These are phyloP conservation scores for Acipenser ruthenus DNA, from an alignment of 2,797 vertebrate genomes.

Conservation along the genomic window DNA sequence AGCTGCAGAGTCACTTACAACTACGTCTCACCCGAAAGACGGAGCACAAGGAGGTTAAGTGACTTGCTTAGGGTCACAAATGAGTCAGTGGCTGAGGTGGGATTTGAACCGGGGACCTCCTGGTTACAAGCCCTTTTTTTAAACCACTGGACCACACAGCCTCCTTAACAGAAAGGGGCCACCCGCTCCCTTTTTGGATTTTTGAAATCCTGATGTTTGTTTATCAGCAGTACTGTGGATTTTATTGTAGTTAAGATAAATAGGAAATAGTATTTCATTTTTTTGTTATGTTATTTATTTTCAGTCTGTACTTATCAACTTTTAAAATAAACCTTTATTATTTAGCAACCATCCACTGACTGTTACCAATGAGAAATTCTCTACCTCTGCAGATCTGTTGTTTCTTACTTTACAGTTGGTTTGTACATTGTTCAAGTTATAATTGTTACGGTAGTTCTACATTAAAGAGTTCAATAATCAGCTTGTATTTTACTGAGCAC, in stretches of 20 bases:
- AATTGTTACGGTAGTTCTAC: conserved; percentile 69
- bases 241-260: conserved; percentile 49
- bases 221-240: conserved; percentile 55
- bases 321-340: conserved; percentile 48
- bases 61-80: too few species aligned
- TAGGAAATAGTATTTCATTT: conserved; percentile 64
- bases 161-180: conserved; percentile 15
- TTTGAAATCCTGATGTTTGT: conserved; percentile 42
- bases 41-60: too few species aligned
- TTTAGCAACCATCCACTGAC: conserved; percentile 69
- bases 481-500: conserved; percentile 1
- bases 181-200: conserved; percentile 38
- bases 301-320: conserved; percentile 64
- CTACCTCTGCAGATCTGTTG: conserved; percentile 84
- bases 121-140: too few species aligned
- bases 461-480: conserved; percentile 74
- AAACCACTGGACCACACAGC: too few species aligned
- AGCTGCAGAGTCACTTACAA: too few species aligned
- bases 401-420: conserved; percentile 63
- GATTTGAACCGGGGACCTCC: too few species aligned
- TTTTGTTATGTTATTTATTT: conserved; percentile 77
- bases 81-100: too few species aligned
- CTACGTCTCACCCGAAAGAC: too few species aligned
- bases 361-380: conserved; percentile 77
- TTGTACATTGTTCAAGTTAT: conserved; percentile 80